Evolutionary conservation across 1,140 invertebrate species (phyloP), one percentile per base, ranked within the genome.

Genomic region (Pachyrhynchus sulphureomaculatus): DNA sequence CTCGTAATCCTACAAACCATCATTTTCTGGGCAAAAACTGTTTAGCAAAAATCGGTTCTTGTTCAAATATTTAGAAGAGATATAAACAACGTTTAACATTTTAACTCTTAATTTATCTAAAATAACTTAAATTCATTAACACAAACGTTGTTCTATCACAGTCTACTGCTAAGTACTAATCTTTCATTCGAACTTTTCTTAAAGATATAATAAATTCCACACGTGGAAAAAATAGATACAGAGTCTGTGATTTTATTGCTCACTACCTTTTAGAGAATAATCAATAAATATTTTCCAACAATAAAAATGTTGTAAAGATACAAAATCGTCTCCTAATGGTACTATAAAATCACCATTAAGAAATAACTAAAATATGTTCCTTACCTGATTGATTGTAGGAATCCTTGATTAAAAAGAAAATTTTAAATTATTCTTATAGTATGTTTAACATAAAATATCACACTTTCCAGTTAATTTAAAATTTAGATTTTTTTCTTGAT

Each of bases 241-340:
- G 20, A 33, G 23, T n/a, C 10, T 15, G 13, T 12, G 39, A 55
- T 23, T 42, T 55, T 55, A 55, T 55, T 42, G 52, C 18, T 24
- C 39, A 23, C 37, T 42, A 55, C 26, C 52, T 44, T 24, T 12
- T 36, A 34, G 15, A 34, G 45, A 56, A 45, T 56, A 12, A 36
- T 34, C 53, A 41, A 56, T 56, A 56, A 56, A 56, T 56, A 45
- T 45, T 36, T 56, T 33, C 53, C 10, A 0, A 34, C 53, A 44
- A 56, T 56, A 56, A 56, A 44, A 56, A 56, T 45, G 53, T 45
- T 56, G 53, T 56, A 56, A 45, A 56, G 13, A 34, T 17, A 56
- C 53, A 45, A 29, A 56, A 45, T 36, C 39, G 42, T 12, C 39
- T n/a, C 21, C 42, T 56, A 56, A 56, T 56, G 53, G 53, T 20